phyloP scores from a whole-genome alignment of 2,888 invertebrate species.

The Chrysolina haemoptera region DNA sequence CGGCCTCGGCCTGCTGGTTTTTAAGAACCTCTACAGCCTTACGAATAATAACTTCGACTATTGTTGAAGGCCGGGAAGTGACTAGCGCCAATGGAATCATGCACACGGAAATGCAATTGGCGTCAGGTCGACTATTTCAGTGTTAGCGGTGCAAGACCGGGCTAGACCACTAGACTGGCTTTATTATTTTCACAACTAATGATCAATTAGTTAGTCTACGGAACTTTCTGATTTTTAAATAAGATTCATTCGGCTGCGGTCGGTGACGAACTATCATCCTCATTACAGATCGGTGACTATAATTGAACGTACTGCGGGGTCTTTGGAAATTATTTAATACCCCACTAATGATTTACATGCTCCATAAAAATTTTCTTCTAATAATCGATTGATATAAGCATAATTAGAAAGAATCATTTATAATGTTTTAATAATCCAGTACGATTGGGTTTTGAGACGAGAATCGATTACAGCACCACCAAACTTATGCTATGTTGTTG shows the following conservation, averaged over 20 bases:
- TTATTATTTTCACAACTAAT: constrained; percentile 38
- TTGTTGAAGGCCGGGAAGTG: constrained; percentile 52
- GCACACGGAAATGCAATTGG: constrained; percentile 44
- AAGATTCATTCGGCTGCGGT: background rate
- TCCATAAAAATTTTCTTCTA: no score
- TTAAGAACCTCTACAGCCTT: constrained; percentile 52
- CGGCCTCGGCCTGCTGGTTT: constrained; percentile 60
- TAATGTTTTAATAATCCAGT: no score
- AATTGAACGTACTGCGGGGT: no score
- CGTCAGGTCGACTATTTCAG: constrained; percentile 39
- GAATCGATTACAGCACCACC: no score
- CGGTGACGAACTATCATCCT: background rate
- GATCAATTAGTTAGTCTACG: constrained; percentile 40
- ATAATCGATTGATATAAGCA: no score
- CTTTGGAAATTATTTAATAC: no score
- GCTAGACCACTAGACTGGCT: constrained; percentile 35
- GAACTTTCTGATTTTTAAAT: constrained; percentile 1
- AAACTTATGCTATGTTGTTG: no score
- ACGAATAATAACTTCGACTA: constrained; percentile 51
- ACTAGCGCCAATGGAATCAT: constrained; percentile 46
- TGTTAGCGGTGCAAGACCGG: constrained; percentile 26
- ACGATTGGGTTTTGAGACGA: no score
- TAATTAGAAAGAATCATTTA: no score
- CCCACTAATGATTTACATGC: no score
- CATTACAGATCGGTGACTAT: background rate